Conservation (phyloP, 1,140 invertebrate genomes). For the Pollicipes pollicipes region DNA sequence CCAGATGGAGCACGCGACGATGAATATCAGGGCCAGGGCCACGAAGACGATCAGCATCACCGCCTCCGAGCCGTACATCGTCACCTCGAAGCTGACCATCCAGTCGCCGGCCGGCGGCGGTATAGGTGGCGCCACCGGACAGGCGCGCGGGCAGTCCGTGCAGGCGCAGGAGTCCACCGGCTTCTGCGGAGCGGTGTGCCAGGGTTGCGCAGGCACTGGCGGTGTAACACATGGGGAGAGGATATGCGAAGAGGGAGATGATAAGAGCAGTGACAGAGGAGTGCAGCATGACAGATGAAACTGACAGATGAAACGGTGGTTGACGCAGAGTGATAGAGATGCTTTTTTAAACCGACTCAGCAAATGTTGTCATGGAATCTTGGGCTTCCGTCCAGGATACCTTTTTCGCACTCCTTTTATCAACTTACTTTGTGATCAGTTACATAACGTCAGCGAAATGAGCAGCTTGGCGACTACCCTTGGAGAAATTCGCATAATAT, state of each 20-base stretch:
- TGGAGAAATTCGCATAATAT: too few relatives aligned
- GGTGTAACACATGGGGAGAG: too few relatives aligned
- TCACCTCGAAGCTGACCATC: conserved; percentile 41
- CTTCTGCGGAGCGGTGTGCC: neutral
- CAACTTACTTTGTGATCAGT: too few relatives aligned
- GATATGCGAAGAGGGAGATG: too few relatives aligned
- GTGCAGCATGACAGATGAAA: neutral
- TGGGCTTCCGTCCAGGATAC: too few relatives aligned
- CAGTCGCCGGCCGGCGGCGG: conserved; percentile 46
- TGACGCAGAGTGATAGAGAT: neutral
- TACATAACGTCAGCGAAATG: too few relatives aligned
- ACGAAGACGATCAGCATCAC: conserved; percentile 59
- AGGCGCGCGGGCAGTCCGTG: conserved; percentile 65
- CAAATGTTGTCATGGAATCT: neutral
- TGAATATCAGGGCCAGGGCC: conserved; percentile 7
- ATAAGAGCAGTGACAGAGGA: too few relatives aligned
- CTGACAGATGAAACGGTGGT: too few relatives aligned
- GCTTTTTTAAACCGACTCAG: neutral
- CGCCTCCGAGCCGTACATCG: conserved; percentile 54
- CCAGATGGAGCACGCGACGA: neutral
- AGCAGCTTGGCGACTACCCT: too few relatives aligned
- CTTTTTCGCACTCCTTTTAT: too few relatives aligned
- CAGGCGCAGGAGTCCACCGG: conserved; percentile 56
- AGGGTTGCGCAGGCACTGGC: neutral
- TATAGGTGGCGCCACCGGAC: conserved; percentile 47